Evolutionary conservation across 2,888 invertebrate genomes (phyloP), one percentile per base, ranked within the genome.

Genomic region (Drosophila borborema): DNA sequence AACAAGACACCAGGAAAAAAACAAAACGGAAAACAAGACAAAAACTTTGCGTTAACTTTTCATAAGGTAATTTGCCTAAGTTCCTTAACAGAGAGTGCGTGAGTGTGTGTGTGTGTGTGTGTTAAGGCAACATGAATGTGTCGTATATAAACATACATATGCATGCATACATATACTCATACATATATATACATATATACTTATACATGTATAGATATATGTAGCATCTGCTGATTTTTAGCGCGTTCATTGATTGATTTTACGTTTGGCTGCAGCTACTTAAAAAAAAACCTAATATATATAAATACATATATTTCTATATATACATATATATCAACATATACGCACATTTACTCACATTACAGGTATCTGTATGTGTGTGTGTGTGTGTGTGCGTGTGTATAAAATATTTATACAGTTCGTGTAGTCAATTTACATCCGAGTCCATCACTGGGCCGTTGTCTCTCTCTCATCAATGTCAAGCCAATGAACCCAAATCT

Each of bases 401-500:
- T 14, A 75, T 84, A 70, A 84, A 84, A 89, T 87, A 84, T 84
- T 84, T 89, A 89, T 81, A 84, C 85, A 77, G 72, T 86, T 86
- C 77, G 77, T 77, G 82, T 86, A 83, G 84, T 84, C 75, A 81
- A 84, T 84, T 89, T 84, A 77, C 75, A 81, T 81, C 81, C 62
- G 72, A 77, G 88, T 89, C 84, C 90, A 87, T 89, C 89, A 83
- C 7, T n/a, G 49, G 18, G 49, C 69, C 83, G 69, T 73, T 73
- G 86, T 79, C 90, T 73, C 90, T 69, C 90, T 51, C 51, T 36
- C 53, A 86, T 85, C 85, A 85, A 90, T 90, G 85, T 85, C 85
- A 85, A 82, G 82, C 77, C 88, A 88, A 90, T 90, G 89, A 88
- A 90, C 85, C 89, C 80, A 86, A 81, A 89, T 87, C 78, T 84